These are phyloP conservation scores for Pterois miles DNA, from an alignment of 2,797 vertebrate genomes.

Conservation along the genomic window DNA sequence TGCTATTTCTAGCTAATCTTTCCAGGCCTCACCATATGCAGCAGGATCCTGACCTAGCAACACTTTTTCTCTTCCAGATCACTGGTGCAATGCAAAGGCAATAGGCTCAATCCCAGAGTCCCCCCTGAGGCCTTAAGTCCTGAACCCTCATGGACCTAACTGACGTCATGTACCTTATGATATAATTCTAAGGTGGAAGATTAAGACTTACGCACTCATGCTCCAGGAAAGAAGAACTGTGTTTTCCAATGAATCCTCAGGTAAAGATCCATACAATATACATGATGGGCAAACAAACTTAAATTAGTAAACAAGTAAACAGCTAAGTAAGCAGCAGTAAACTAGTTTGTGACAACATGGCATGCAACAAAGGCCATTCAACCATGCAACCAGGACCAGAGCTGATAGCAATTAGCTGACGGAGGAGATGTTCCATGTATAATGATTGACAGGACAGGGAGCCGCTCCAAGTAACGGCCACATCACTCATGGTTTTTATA, in stretches of 20 bases:
- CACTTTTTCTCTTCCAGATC: neutral
- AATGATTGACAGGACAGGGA: no score
- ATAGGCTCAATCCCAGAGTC: no score
- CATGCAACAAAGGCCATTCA: no score
- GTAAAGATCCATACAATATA: accelerated
- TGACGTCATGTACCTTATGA: no score
- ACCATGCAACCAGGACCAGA: neutral
- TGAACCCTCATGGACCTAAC: no score
- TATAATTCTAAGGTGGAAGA: neutral
- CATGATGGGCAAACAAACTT: no score
- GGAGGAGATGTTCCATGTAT: no score
- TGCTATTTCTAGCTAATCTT: neutral
- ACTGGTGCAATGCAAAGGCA: neutral
- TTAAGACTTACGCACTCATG: neutral
- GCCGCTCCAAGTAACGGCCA: neutral
- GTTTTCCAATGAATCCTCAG: no score
- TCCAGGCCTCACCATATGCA: neutral
- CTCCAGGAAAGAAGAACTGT: neutral
- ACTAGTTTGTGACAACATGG: no score
- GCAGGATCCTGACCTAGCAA: neutral
- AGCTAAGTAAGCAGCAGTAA: no score
- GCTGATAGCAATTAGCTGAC: neutral
- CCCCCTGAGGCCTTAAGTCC: no score
- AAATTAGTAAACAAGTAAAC: no score
- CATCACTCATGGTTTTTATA: neutral